Evolutionary conservation across 1,140 invertebrate genomes (phyloP).

Genomic region (Eueides isabella): DNA sequence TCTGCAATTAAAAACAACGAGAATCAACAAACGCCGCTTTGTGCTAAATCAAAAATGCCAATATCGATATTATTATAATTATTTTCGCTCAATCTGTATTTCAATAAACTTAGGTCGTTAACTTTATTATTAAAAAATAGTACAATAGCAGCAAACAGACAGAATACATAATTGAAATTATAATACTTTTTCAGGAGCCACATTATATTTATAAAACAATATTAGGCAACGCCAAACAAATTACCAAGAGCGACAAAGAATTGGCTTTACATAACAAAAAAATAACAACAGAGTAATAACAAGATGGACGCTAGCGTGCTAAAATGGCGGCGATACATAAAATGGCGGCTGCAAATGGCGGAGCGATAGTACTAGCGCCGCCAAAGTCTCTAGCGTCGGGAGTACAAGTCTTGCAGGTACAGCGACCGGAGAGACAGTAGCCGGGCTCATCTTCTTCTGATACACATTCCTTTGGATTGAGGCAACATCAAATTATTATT

Average conservation of each 20-base stretch:
- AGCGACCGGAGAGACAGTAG: conserved; percentile 70
- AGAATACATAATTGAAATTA: conserved; percentile 19
- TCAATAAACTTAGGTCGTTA: background rate
- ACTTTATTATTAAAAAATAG: background rate
- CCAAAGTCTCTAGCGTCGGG: conserved; percentile 70
- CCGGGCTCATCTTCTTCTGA: conserved; percentile 76
- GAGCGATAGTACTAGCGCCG: conserved; percentile 54
- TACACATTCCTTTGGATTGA: conserved; percentile 68
- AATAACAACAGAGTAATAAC: background rate
- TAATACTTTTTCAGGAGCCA: conserved; percentile 5
- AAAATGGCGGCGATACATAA: conserved; percentile 65
- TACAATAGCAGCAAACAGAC: background rate
- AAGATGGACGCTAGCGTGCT: conserved; percentile 39
- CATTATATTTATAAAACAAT: background rate
- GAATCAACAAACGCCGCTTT: conserved; percentile 54
- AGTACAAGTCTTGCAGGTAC: conserved; percentile 75
- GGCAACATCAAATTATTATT: background rate
- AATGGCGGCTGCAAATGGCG: conserved; percentile 58
- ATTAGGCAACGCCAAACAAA: background rate
- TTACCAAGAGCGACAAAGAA: background rate
- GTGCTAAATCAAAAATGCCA: conserved; percentile 18
- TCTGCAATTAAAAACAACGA: conserved; percentile 59
- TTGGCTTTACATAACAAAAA: background rate
- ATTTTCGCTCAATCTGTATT: background rate
- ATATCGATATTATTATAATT: background rate